A percentile compares a stretch with the other conserved stretches of the same genome.
phyloP scores from a whole-genome alignment of 2,888 invertebrate genomes.

The Apodemia mormo region DNA sequence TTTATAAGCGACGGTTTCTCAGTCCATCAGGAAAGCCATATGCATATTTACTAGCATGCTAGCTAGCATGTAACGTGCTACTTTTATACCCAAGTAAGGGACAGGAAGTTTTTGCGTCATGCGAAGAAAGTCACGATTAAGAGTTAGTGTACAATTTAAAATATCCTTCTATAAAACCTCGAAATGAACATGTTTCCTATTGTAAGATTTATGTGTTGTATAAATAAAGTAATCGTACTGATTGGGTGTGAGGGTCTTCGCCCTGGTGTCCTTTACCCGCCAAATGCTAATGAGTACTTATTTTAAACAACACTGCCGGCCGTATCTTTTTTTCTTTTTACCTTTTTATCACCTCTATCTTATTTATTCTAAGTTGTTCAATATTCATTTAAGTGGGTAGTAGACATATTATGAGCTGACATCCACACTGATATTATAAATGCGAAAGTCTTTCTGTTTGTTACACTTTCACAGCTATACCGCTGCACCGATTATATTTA shows the following conservation, averaged over 20 bases:
- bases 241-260: conserved; percentile 11
- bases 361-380: neutral
- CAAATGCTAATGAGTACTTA: conserved; percentile 16
- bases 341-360: neutral
- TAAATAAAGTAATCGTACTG: conserved; percentile 2
- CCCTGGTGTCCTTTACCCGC: conserved; percentile 13
- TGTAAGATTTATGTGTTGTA: conserved; percentile 7
- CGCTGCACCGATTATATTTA: too few species aligned
- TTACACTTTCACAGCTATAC: too few species aligned
- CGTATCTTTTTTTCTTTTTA: conserved; percentile 1
- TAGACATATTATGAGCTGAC: neutral
- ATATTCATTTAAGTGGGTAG: neutral
- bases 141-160: neutral
- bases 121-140: too few species aligned
- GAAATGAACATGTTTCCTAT: neutral
- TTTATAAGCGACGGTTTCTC: too few species aligned
- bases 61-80: too few species aligned
- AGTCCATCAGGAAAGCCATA: too few species aligned
- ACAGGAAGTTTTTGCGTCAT: too few species aligned
- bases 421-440: too few species aligned
- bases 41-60: too few species aligned
- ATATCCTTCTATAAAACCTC: neutral
- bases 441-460: too few species aligned
- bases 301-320: conserved; percentile 4
- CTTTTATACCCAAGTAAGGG: too few species aligned